Conservation (phyloP, 2,888 invertebrate genomes). For the Drosophila anomalipes region DNA sequence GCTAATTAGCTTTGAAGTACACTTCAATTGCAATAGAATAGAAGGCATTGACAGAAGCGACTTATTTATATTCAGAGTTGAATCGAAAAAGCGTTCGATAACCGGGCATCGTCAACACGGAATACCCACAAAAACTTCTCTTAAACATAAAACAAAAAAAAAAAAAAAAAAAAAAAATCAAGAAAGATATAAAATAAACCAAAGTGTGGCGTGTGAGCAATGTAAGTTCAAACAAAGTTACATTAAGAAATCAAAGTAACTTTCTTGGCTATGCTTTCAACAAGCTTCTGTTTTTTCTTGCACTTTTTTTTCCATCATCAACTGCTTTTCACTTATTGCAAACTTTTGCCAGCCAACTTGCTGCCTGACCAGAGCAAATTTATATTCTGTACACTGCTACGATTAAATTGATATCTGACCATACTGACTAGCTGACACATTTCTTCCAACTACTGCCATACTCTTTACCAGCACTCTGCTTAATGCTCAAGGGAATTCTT, state of each 20-base stretch:
- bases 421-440: background rate
- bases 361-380: constrained; percentile 47
- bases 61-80: constrained; percentile 51
- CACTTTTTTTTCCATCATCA: constrained; percentile 61
- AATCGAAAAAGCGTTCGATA: constrained; percentile 37
- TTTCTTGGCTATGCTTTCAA: constrained; percentile 52
- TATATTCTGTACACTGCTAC: constrained; percentile 49
- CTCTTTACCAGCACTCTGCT: background rate
- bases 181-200: constrained; percentile 21
- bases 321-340: constrained; percentile 74
- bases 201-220: constrained; percentile 58
- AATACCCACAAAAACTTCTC: constrained; percentile 57
- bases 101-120: constrained; percentile 26
- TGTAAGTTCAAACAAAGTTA: constrained; percentile 71
- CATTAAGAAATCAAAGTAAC: constrained; percentile 74
- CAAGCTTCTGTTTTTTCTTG: constrained; percentile 5
- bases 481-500: background rate
- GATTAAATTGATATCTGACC: constrained; percentile 19
- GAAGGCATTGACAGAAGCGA: constrained; percentile 7
- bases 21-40: constrained; percentile 1
- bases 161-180: constrained; percentile 12
- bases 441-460: background rate
- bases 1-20: constrained; percentile 20
- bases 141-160: constrained; percentile 42
- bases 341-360: constrained; percentile 62